phyloP scores from a whole-genome alignment of 1,140 invertebrate genomes.

The Aphelenchoides fujianensis region DNA sequence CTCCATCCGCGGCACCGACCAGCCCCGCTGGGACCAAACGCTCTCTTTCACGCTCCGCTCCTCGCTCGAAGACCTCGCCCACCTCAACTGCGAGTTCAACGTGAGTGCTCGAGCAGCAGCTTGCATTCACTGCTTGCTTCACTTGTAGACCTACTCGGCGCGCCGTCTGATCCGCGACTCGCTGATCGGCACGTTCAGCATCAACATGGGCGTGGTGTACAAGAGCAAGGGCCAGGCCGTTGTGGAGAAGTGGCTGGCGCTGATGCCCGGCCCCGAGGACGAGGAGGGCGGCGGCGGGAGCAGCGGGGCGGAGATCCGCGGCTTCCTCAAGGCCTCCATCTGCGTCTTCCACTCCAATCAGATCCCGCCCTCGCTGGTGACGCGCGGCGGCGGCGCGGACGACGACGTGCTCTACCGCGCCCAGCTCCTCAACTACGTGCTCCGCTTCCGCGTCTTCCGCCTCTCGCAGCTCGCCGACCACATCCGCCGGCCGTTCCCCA shows the following conservation, averaged over 20 bases:
- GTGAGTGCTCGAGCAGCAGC: slow-evolving; percentile 10
- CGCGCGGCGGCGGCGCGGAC: background rate
- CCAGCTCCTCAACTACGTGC: slow-evolving; percentile 24
- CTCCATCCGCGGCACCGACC: slow-evolving; percentile 19
- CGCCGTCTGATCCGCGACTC: slow-evolving; percentile 32
- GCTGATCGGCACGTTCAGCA: slow-evolving; percentile 26
- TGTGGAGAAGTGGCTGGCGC: slow-evolving; percentile 37
- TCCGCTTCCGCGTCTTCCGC: slow-evolving; percentile 38
- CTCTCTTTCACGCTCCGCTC: slow-evolving; percentile 22
- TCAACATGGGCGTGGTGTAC: slow-evolving; percentile 35
- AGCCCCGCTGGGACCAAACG: slow-evolving; percentile 30
- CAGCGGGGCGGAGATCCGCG: slow-evolving; percentile 26
- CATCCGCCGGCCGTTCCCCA: slow-evolving; percentile 29
- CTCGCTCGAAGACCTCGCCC: slow-evolving; percentile 18
- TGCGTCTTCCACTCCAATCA: slow-evolving; percentile 23
- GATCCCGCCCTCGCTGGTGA: slow-evolving; percentile 14
- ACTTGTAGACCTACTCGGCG: slow-evolving; percentile 34
- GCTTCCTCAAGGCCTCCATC: slow-evolving; percentile 33
- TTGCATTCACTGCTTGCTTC: background rate
- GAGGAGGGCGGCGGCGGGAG: slow-evolving; percentile 11
- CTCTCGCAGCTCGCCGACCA: slow-evolving; percentile 39
- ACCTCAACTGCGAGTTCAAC: slow-evolving; percentile 23
- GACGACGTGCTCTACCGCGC: slow-evolving; percentile 25
- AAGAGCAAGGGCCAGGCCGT: slow-evolving; percentile 28
- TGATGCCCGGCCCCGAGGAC: slow-evolving; percentile 20